Conservation (phyloP, 2,113 vertebrate genomes). For the Cephalopholis sonnerati region DNA sequence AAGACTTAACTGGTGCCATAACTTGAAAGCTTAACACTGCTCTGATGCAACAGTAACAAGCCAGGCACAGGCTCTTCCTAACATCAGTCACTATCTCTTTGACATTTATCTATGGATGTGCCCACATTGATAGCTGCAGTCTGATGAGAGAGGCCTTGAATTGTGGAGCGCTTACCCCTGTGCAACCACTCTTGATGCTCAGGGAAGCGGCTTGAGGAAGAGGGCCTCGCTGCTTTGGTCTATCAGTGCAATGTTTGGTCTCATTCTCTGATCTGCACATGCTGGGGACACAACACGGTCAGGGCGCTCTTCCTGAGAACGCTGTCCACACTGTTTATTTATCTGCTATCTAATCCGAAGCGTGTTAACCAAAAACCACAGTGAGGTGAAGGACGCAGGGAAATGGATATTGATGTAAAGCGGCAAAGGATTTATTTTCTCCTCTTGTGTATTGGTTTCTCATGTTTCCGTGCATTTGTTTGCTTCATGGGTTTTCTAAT, state of each 20-base stretch:
- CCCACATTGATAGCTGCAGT: conserved; percentile 31
- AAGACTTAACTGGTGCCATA: conserved; percentile 34
- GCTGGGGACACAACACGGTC: conserved; percentile 58
- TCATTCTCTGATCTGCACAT: conserved; percentile 55
- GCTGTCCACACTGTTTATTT: conserved; percentile 70
- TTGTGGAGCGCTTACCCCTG: background rate
- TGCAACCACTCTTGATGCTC: conserved; percentile 25
- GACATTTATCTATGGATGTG: conserved; percentile 68
- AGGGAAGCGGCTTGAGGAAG: conserved; percentile 25
- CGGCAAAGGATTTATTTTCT: conserved; percentile 72
- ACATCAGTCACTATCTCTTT: conserved; percentile 36
- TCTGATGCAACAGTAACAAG: conserved; percentile 40
- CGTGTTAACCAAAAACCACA: conserved; percentile 78
- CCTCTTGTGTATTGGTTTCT: conserved; percentile 62
- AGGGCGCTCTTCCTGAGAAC: conserved; percentile 62
- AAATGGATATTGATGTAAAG: conserved; percentile 74
- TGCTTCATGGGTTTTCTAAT: conserved; percentile 79
- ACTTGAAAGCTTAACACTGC: conserved; percentile 30
- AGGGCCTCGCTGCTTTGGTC: conserved; percentile 30
- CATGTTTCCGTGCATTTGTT: conserved; percentile 73
- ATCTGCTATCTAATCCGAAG: conserved; percentile 74
- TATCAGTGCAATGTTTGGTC: conserved; percentile 53
- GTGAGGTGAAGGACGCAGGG: conserved; percentile 68
- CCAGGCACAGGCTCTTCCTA: conserved; percentile 1
- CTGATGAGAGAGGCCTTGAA: conserved; percentile 59